Conservation (phyloP, 2,113 vertebrate species). For the Labeo rohita region DNA sequence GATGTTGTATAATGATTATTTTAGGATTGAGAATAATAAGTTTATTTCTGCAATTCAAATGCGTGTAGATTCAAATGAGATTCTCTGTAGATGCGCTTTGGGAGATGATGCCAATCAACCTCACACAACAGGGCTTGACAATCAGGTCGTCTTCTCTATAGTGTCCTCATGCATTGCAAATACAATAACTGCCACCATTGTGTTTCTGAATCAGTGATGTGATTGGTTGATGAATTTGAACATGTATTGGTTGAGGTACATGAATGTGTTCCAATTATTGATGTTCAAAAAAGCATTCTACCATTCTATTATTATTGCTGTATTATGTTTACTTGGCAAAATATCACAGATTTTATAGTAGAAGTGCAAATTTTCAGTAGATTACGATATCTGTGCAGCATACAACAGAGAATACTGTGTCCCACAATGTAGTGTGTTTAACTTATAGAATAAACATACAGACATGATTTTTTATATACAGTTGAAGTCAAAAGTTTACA, state of each 20-base stretch:
- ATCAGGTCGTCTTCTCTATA: constrained; percentile 13
- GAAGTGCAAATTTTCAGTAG: too few relatives aligned
- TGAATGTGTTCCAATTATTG: background rate
- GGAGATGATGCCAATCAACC: constrained; percentile 8
- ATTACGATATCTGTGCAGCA: too few relatives aligned
- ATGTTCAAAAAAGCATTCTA: too few relatives aligned
- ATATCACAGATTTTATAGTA: too few relatives aligned
- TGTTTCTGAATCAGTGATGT: background rate
- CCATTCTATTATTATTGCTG: too few relatives aligned
- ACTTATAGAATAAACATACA: too few relatives aligned
- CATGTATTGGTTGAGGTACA: background rate
- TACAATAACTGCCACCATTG: background rate
- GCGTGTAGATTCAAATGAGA: background rate
- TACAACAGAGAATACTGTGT: too few relatives aligned
- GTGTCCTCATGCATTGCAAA: background rate
- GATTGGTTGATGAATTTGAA: background rate
- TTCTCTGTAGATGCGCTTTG: constrained; percentile 1
- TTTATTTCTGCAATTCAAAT: constrained; percentile 39
- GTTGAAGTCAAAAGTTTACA: too few relatives aligned
- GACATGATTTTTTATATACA: too few relatives aligned
- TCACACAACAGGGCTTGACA: constrained; percentile 29
- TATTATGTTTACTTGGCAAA: too few relatives aligned
- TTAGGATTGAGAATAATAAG: constrained; percentile 1
- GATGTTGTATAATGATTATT: background rate
- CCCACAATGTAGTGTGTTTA: too few relatives aligned